Percentiles rank a stretch among this genome's conserved stretches.
Evolutionary conservation across 2,113 vertebrate species (phyloP).

Genomic region (Hipposideros armiger): DNA sequence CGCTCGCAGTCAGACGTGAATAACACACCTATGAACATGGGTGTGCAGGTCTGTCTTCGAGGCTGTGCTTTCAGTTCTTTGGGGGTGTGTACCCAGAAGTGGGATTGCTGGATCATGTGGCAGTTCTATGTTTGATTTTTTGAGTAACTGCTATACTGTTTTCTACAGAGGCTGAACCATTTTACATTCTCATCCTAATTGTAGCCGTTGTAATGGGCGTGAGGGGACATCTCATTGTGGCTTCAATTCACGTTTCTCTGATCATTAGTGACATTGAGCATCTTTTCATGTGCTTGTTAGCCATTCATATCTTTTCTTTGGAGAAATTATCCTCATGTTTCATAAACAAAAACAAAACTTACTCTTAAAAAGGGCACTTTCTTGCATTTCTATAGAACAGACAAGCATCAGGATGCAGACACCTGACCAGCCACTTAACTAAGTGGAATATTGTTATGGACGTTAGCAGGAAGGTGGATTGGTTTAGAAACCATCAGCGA

Average conservation of each 20-base stretch:
- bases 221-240: accelerated
- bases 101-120: too few relatives aligned
- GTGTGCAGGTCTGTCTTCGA: too few relatives aligned
- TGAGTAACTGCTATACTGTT: not conserved
- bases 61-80: too few relatives aligned
- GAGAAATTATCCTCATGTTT: not conserved
- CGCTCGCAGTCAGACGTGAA: too few relatives aligned
- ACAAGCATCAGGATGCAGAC: not conserved
- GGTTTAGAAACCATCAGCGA: not conserved
- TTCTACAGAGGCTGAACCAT: not conserved
- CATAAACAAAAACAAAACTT: not conserved
- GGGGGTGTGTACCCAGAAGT: too few relatives aligned
- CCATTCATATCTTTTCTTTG: not conserved
- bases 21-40: too few relatives aligned
- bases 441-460: not conserved
- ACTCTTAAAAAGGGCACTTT: not conserved
- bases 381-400: not conserved
- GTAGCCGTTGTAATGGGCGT: not conserved
- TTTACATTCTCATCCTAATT: not conserved
- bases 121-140: too few relatives aligned
- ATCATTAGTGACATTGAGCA: not conserved
- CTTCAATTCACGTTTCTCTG: not conserved
- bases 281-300: not conserved
- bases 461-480: not conserved
- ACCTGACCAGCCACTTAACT: not conserved